Conservation (phyloP, 2,888 invertebrate species). For the Chelonus formosanus region DNA sequence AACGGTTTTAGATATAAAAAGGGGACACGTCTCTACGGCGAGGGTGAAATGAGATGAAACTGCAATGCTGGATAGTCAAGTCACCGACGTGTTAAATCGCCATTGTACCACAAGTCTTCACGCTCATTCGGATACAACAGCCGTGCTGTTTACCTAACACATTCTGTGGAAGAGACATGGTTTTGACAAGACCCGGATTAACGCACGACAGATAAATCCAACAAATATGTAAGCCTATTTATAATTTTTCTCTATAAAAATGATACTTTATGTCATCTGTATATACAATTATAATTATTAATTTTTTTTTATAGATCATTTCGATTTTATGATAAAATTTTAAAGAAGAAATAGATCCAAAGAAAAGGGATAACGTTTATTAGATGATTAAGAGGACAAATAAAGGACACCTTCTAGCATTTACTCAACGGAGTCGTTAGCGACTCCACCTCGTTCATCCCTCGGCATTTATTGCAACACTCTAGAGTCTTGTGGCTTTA, state of each 20-base stretch:
- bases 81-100: slow-evolving; percentile 58
- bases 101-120: slow-evolving; percentile 51
- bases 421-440: slow-evolving; percentile 23
- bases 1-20: slow-evolving; percentile 15
- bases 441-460: slow-evolving; percentile 19
- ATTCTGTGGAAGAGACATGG: slow-evolving; percentile 27
- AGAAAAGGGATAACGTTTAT: slow-evolving; percentile 51
- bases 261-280: too few species aligned
- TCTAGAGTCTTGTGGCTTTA: slow-evolving; percentile 49
- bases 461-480: slow-evolving; percentile 21
- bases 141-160: slow-evolving; percentile 48
- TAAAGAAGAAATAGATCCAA: too few species aligned
- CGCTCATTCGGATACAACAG: slow-evolving; percentile 25
- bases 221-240: slow-evolving; percentile 14
- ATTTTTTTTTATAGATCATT: too few species aligned
- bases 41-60: slow-evolving; percentile 29
- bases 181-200: slow-evolving; percentile 61
- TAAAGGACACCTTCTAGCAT: slow-evolving; percentile 47
- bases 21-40: slow-evolving; percentile 17
- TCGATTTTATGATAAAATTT: too few species aligned
- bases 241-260: slow-evolving; percentile 1
- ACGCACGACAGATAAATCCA: slow-evolving; percentile 12
- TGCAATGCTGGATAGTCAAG: slow-evolving; percentile 51
- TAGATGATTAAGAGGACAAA: slow-evolving; percentile 63
- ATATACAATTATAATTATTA: too few species aligned